phyloP scores from a whole-genome alignment of 2,113 vertebrate species.

The Myiopsitta monachus region DNA sequence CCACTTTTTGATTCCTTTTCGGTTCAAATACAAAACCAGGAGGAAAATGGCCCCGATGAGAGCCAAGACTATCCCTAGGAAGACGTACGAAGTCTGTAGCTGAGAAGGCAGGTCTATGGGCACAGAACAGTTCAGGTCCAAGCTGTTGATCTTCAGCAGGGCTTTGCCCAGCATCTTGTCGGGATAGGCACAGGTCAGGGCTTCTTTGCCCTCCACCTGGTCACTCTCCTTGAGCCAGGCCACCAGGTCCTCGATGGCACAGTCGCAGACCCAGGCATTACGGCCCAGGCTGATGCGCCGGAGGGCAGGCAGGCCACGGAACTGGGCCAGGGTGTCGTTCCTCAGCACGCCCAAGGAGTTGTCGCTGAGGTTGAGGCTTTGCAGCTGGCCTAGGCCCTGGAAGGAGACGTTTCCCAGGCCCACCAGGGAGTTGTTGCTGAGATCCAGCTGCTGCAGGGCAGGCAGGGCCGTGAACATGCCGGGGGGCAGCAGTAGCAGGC shows the following conservation, averaged over 20 bases:
- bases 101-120: constrained; percentile 73
- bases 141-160: constrained; percentile 75
- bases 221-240: constrained; percentile 85
- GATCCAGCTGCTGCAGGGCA: constrained; percentile 76
- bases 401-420: constrained; percentile 76
- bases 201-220: constrained; percentile 63
- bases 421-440: constrained; percentile 88
- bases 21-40: constrained; percentile 96
- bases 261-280: constrained; percentile 91
- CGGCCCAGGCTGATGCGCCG: constrained; percentile 68
- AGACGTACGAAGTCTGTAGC: constrained; percentile 94
- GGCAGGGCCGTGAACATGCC: constrained; percentile 71
- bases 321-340: constrained; percentile 70
- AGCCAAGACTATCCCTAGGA: constrained; percentile 93
- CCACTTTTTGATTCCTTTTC: constrained; percentile 98
- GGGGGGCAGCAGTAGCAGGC: constrained; percentile 78
- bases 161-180: constrained; percentile 67
- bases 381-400: constrained; percentile 66
- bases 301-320: constrained; percentile 69
- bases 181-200: constrained; percentile 80
- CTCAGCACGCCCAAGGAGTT: constrained; percentile 80
- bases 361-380: constrained; percentile 84
- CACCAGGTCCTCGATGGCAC: constrained; percentile 78
- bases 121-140: constrained; percentile 75
- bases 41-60: constrained; percentile 96